Conservation (phyloP, 2,888 invertebrate species). For the Torymus auratus region DNA sequence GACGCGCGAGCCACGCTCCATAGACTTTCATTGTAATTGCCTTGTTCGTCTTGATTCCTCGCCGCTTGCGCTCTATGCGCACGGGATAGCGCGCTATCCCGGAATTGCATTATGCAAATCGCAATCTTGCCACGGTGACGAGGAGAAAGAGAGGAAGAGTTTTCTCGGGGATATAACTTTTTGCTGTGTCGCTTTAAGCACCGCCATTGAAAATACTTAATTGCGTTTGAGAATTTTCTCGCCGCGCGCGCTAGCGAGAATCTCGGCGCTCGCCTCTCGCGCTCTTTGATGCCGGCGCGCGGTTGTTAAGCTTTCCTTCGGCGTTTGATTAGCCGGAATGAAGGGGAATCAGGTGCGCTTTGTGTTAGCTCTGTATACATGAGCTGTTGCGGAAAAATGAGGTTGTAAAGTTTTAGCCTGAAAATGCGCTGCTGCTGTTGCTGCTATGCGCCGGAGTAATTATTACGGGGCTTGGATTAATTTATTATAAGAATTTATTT, state of each 20-base stretch:
- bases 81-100: slow-evolving; percentile 66
- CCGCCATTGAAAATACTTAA: slow-evolving; percentile 44
- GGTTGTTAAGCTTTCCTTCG: slow-evolving; percentile 22
- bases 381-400: background rate
- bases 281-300: slow-evolving; percentile 12
- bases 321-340: no score
- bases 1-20: slow-evolving; percentile 68
- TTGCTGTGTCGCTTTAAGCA: slow-evolving; percentile 41
- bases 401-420: no score
- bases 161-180: slow-evolving; percentile 41
- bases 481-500: no score
- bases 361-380: background rate
- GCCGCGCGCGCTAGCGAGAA: background rate
- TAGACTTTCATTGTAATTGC: slow-evolving; percentile 76
- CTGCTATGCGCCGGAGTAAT: no score
- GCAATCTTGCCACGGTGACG: slow-evolving; percentile 73
- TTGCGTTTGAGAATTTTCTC: slow-evolving; percentile 40
- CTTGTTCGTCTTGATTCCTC: slow-evolving; percentile 74
- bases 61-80: background rate
- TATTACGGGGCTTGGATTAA: no score
- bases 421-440: no score
- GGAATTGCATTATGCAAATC: slow-evolving; percentile 76
- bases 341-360: slow-evolving; percentile 1
- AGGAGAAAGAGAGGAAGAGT: background rate
- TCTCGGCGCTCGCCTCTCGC: background rate